phyloP scores from a whole-genome alignment of 2,888 invertebrate genomes.

The Drosophila gaucha region DNA sequence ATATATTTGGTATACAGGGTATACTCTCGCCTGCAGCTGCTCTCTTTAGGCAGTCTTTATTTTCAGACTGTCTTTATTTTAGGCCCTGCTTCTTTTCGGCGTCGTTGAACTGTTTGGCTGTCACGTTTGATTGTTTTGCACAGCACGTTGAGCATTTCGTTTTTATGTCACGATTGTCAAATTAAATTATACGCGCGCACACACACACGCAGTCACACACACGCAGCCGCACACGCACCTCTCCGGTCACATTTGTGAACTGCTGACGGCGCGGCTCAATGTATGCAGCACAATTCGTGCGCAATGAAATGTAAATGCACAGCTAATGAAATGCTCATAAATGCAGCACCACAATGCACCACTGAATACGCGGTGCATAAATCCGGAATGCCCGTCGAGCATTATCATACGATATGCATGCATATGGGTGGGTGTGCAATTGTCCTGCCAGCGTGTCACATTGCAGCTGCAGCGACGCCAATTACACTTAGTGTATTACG shows the following conservation, averaged over 20 bases:
- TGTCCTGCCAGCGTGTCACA: slow-evolving; percentile 19
- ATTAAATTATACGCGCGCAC: slow-evolving; percentile 68
- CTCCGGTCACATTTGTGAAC: slow-evolving; percentile 21
- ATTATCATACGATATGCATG: slow-evolving; percentile 3
- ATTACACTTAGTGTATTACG: slow-evolving; percentile 57
- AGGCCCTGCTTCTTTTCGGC: slow-evolving; percentile 8
- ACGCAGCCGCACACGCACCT: background rate
- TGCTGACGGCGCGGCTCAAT: slow-evolving; percentile 55
- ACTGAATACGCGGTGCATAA: background rate
- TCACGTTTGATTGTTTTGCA: slow-evolving; percentile 59
- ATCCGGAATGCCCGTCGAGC: background rate
- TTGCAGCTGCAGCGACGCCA: slow-evolving; percentile 35
- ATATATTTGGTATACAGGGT: background rate
- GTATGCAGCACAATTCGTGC: slow-evolving; percentile 58
- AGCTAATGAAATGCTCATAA: slow-evolving; percentile 68
- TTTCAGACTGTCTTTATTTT: background rate
- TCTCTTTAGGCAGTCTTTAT: slow-evolving; percentile 6
- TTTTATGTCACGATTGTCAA: slow-evolving; percentile 74
- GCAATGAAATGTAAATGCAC: slow-evolving; percentile 72
- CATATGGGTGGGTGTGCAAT: slow-evolving; percentile 3
- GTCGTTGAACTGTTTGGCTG: slow-evolving; percentile 16
- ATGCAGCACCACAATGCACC: background rate
- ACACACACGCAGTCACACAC: slow-evolving; percentile 4
- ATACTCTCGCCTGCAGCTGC: slow-evolving; percentile 1
- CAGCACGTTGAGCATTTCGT: slow-evolving; percentile 72